A percentile compares a stretch with the other conserved stretches of the same genome.
Evolutionary conservation across 2,113 vertebrate genomes (phyloP).

Genomic region (Gadus chalcogrammus): DNA sequence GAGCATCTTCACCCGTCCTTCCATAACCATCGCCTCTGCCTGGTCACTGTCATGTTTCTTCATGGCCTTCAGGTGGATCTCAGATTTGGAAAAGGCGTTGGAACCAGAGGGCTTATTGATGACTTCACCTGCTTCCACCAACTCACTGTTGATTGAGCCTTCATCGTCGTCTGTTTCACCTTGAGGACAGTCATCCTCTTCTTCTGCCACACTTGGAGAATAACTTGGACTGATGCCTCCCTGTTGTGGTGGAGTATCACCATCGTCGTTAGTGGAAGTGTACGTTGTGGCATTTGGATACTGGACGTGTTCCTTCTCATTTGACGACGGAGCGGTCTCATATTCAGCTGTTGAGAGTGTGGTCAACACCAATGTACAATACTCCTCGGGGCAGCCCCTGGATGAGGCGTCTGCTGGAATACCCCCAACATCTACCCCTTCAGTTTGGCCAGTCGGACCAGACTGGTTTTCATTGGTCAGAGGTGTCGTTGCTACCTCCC

Average conservation of each 20-base stretch:
- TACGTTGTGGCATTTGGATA: neutral
- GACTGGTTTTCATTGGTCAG: neutral
- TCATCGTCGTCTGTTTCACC: conserved; percentile 29
- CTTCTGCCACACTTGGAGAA: conserved; percentile 36
- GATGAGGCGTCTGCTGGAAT: conserved; percentile 14
- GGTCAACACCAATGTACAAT: conserved; percentile 64
- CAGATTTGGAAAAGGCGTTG: conserved; percentile 45
- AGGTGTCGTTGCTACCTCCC: conserved; percentile 9
- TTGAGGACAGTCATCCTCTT: conserved; percentile 36
- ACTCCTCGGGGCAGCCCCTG: conserved; percentile 44
- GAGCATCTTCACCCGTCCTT: conserved; percentile 91
- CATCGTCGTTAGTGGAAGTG: neutral
- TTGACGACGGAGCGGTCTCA: conserved; percentile 14
- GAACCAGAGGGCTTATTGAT: conserved; percentile 4
- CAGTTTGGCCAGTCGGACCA: neutral
- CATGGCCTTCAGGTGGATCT: conserved; percentile 74
- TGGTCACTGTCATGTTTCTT: conserved; percentile 88
- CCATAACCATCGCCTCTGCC: conserved; percentile 83
- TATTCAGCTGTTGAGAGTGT: conserved; percentile 47
- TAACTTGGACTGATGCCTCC: neutral
- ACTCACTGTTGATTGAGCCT: conserved; percentile 7
- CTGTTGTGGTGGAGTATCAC: conserved; percentile 11
- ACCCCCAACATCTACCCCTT: conserved; percentile 24
- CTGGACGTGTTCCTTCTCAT: conserved; percentile 13
- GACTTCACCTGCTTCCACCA: neutral